Conservation (phyloP, 1,140 invertebrate species). For the Drosophila pallidifrons region DNA sequence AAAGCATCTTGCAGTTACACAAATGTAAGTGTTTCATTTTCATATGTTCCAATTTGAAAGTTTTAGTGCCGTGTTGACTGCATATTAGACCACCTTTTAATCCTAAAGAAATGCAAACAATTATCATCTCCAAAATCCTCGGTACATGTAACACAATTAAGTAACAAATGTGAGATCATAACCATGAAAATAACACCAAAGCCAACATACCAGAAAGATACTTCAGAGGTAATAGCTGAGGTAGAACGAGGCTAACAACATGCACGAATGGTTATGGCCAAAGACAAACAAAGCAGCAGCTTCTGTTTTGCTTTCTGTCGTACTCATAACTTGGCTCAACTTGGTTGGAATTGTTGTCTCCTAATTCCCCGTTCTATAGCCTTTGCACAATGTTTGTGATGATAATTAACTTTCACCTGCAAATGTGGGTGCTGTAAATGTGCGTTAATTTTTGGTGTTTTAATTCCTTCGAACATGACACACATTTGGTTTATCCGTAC, state of each 20-base stretch:
- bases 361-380: conserved; percentile 4
- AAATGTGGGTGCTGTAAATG: conserved; percentile 36
- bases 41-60: not conserved
- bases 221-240: conserved; percentile 16
- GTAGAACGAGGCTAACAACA: conserved; percentile 28
- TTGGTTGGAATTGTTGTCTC: conserved; percentile 2
- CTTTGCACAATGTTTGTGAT: conserved; percentile 48
- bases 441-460: conserved; percentile 26
- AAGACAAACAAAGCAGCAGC: conserved; percentile 35
- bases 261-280: conserved; percentile 40
- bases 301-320: conserved; percentile 41
- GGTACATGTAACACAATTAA: conserved; percentile 38
- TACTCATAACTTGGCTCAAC: conserved; percentile 14
- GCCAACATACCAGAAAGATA: conserved; percentile 17
- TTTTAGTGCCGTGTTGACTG: conserved; percentile 1
- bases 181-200: conserved; percentile 59
- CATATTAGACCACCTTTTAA: conserved; percentile 4
- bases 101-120: conserved; percentile 32
- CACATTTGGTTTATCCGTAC: conserved; percentile 37
- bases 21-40: not conserved
- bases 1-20: not conserved
- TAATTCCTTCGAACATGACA: conserved; percentile 28
- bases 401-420: conserved; percentile 70
- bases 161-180: conserved; percentile 62
- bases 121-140: conserved; percentile 35